These are phyloP conservation scores for Hiodon tergisus DNA, from an alignment of 2,113 vertebrate genomes.

Conservation along the genomic window DNA sequence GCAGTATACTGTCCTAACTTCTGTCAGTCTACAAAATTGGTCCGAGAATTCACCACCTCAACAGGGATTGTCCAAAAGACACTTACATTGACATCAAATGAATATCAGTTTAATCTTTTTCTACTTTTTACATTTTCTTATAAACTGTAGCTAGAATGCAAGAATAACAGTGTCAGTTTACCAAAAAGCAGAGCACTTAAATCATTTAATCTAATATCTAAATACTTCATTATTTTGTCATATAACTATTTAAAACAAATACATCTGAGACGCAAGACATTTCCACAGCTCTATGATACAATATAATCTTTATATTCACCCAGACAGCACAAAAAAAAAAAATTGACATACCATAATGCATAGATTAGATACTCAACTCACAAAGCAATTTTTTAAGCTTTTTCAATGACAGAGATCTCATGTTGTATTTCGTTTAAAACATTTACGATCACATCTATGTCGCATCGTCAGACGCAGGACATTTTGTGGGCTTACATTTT, in stretches of 20 bases:
- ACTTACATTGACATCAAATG: slow-evolving; percentile 35
- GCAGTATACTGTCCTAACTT: slow-evolving; percentile 57
- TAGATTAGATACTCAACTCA: slow-evolving; percentile 69
- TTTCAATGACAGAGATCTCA: slow-evolving; percentile 12
- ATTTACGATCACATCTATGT: slow-evolving; percentile 5
- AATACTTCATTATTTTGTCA: slow-evolving; percentile 49
- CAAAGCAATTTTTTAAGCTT: slow-evolving; percentile 51
- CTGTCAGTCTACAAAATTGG: slow-evolving; percentile 47
- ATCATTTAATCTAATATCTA: slow-evolving; percentile 59
- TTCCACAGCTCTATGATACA: slow-evolving; percentile 71
- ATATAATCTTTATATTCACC: slow-evolving; percentile 42
- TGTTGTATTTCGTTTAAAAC: slow-evolving; percentile 5
- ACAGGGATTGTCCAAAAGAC: slow-evolving; percentile 43
- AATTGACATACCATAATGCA: slow-evolving; percentile 67
- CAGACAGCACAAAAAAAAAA: slow-evolving; percentile 56
- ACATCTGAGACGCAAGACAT: slow-evolving; percentile 72
- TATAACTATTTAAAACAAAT: slow-evolving; percentile 67
- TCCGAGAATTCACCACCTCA: slow-evolving; percentile 50
- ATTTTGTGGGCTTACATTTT: slow-evolving; percentile 26
- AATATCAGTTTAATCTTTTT: slow-evolving; percentile 33
- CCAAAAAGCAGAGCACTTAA: slow-evolving; percentile 63
- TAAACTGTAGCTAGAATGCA: slow-evolving; percentile 47
- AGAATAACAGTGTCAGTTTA: slow-evolving; percentile 55
- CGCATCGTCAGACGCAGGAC: slow-evolving; percentile 22
- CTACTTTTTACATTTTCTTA: slow-evolving; percentile 37